These are phyloP conservation scores for Drosophila melanosoma DNA, from an alignment of 2,888 invertebrate genomes.

Conservation along the genomic window DNA sequence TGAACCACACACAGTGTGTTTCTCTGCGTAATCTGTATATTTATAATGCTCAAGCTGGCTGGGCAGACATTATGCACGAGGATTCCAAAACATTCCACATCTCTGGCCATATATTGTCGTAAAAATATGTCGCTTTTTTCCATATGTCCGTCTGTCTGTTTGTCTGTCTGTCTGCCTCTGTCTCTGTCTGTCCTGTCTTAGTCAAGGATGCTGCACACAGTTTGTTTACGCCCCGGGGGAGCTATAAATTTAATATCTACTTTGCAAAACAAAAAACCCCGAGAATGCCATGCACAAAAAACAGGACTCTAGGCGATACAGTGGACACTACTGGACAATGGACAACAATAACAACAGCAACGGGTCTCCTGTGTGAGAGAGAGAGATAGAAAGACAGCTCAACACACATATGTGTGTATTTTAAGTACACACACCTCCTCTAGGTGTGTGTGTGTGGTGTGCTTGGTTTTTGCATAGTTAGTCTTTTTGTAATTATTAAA, in stretches of 20 bases:
- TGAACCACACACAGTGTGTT: slow-evolving; percentile 52
- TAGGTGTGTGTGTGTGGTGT: not conserved
- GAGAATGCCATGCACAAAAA: slow-evolving; percentile 52
- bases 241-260: slow-evolving; percentile 85
- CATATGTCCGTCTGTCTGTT: not conserved
- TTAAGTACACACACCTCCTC: not conserved
- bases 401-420: slow-evolving; percentile 21
- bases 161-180: slow-evolving; percentile 6
- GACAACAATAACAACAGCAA: not conserved
- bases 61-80: slow-evolving; percentile 68
- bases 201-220: slow-evolving; percentile 58
- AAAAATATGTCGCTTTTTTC: slow-evolving; percentile 74
- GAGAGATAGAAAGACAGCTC: not conserved
- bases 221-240: slow-evolving; percentile 83
- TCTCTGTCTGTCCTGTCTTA: slow-evolving; percentile 22
- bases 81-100: slow-evolving; percentile 60
- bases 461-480: slow-evolving; percentile 30
- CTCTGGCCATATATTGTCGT: slow-evolving; percentile 73
- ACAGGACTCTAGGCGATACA: slow-evolving; percentile 7
- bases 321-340: slow-evolving; percentile 14
- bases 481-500: not conserved
- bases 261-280: slow-evolving; percentile 80
- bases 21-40: slow-evolving; percentile 78
- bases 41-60: slow-evolving; percentile 67
- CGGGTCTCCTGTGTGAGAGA: slow-evolving; percentile 1